Base-by-base conservation (phyloP, 2,113 vertebrate species). In the Zapornia atra region DNA sequence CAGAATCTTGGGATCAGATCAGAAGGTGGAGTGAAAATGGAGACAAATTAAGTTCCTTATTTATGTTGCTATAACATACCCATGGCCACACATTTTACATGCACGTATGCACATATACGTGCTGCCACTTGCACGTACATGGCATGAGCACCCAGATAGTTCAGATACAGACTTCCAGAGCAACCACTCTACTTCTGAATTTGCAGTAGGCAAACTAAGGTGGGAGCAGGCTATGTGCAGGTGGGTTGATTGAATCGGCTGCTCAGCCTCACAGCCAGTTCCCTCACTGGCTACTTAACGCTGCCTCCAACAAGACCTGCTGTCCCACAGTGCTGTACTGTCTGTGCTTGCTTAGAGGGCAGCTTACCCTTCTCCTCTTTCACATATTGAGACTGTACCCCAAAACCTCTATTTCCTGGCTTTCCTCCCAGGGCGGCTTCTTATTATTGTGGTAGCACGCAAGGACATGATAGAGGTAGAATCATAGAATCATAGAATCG, bases 261-360 rank as follows among this genome's bases (percentile, higher is more conserved):
- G 91, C 91, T 96, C 81, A 97, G 95, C 87, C 93, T 95, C 91
- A 48, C 91, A 96, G 89, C 83, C 89, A 89, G 94, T 36, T 97
- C 94, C 84, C 96, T 95, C 91, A 92, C 94, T 95, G 95, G 89
- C 94, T 97, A 82, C 77, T 96, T 96, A 96, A 71, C 95, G 31
- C 77, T 79, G 94, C 94, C 89, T 97, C 93, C 95, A 91, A 89
- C 73, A 7, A 91, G 72, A 53, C 57, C 86, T 89, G 89, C 91
- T 92, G 89, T 96, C 94, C 94, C 91, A 38, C 94, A 34, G 86
- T 16, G 91, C 95, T 2, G 11, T 1, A 17, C 91, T 89, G 92
- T 96, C 95, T 97, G 93, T 95, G 94, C 89, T 84, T 95, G 88
- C 92, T 84, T n/a, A 48, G 81, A 5, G 75, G 57, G 80, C 92